Percentiles rank a stretch among this genome's conserved stretches.
These are phyloP conservation scores for Eira barbara DNA, from an alignment of 2,113 vertebrate genomes.

Conservation along the genomic window DNA sequence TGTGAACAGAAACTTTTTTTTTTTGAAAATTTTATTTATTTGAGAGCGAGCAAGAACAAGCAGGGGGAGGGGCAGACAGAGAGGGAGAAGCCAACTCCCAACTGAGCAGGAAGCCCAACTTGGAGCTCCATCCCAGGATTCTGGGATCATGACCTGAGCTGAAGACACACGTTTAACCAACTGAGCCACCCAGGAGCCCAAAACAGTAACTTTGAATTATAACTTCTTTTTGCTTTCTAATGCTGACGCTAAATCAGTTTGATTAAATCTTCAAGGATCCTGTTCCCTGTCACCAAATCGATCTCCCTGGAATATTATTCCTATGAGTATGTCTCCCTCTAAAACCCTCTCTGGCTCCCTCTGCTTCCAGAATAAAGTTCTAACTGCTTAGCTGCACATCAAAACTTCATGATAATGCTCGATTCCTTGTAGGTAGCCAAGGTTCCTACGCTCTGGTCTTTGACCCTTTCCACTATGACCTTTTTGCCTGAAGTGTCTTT, in stretches of 20 bases:
- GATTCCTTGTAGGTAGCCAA: no score
- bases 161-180: neutral
- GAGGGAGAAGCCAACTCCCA: neutral
- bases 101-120: neutral
- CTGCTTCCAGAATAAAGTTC: neutral
- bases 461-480: neutral
- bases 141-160: neutral
- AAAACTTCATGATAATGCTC: neutral
- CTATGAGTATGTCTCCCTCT: neutral
- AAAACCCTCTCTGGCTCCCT: neutral
- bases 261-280: constrained; percentile 22
- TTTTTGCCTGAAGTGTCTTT: neutral
- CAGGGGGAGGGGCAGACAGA: neutral
- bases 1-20: neutral
- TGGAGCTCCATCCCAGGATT: neutral
- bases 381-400: neutral
- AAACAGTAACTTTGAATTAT: neutral
- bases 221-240: constrained; percentile 43
- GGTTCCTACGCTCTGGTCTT: neutral
- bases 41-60: neutral
- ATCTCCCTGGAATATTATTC: constrained; percentile 12
- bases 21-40: neutral
- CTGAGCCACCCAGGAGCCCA: neutral
- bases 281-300: neutral
- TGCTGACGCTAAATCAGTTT: neutral